Evolutionary conservation across 2,888 invertebrate species (phyloP), one percentile per base, ranked within the genome.

Genomic region (Cosmorhoe ocellata): DNA sequence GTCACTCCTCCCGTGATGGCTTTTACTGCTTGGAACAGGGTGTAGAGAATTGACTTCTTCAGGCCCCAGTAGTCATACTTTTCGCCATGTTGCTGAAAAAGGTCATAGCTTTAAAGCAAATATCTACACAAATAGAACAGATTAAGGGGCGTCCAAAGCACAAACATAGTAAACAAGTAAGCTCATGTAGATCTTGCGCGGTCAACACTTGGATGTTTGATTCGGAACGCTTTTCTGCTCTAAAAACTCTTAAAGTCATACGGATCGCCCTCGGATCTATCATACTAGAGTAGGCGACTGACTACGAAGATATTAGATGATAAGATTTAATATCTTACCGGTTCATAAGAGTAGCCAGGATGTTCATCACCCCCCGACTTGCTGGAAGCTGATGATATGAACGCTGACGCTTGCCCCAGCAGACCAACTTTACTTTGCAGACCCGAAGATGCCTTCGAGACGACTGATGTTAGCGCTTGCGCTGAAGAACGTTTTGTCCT

Each of bases 1-100:
- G 97, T 93, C 7, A 96, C 95, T 38, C 96, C 96, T 7, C 97
- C 97, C 6, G 96, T 95, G 57, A 97, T 95, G 9, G 97, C 96
- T 74, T 97, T 97, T 0, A 96, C 94, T 0, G 97, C 96, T 91
- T 97, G 96, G 72, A 97, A 92, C 7, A 97, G 90, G 2, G 96
- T 96, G 79, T 94, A 94, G 10, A 96, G 84, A 53, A 97, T 94
- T 0, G 95, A 95, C 73, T 95, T 95, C 82, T 96, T 96, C 68
- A 96, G 87, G 12, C 94, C 93, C 94, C 94, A 95, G 60, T 93
- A 92, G 79, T 93, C 93, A 63, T 93, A 94, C 59, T 89, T 89
- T 52, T 82, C 77, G 1, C 76, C 74, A 9, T 88, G 56, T 67
- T 81, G 71, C 45, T 40, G 43, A 49, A 26, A 7, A 27, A 28